Evolutionary conservation across 2,797 vertebrate species (phyloP).

Genomic region (Dermochelys coriacea): DNA sequence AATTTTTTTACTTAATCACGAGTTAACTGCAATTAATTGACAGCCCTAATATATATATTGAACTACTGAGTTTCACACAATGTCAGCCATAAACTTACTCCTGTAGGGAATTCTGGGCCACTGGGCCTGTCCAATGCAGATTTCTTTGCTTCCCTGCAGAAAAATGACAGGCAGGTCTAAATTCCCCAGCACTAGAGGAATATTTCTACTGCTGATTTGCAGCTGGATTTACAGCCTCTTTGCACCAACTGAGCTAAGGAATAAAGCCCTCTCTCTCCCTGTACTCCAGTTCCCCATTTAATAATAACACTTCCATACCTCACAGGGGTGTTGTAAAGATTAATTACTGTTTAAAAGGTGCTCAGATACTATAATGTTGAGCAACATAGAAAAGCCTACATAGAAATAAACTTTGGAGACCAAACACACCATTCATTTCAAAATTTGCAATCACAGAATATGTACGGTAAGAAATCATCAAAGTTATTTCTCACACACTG

Average conservation of each 20-base stretch:
- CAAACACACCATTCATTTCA: background rate
- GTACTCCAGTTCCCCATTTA: background rate
- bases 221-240: slow-evolving; percentile 31
- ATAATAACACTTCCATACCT: background rate
- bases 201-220: slow-evolving; percentile 38
- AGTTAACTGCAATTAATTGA: too few species aligned
- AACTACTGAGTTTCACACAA: background rate
- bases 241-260: background rate
- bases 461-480: background rate
- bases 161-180: background rate
- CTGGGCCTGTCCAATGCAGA: too few species aligned
- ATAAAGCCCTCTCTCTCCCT: background rate
- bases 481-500: background rate
- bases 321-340: background rate
- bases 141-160: too few species aligned
- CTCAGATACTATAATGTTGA: background rate
- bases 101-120: too few species aligned
- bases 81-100: too few species aligned
- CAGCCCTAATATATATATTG: too few species aligned
- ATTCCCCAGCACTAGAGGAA: background rate
- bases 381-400: background rate
- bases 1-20: too few species aligned
- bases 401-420: background rate
- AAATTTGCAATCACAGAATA: background rate
- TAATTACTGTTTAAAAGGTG: background rate